Percentiles rank a stretch among this genome's conserved stretches.
Conservation (phyloP, 1,140 invertebrate species). For the Ostrea edulis region DNA sequence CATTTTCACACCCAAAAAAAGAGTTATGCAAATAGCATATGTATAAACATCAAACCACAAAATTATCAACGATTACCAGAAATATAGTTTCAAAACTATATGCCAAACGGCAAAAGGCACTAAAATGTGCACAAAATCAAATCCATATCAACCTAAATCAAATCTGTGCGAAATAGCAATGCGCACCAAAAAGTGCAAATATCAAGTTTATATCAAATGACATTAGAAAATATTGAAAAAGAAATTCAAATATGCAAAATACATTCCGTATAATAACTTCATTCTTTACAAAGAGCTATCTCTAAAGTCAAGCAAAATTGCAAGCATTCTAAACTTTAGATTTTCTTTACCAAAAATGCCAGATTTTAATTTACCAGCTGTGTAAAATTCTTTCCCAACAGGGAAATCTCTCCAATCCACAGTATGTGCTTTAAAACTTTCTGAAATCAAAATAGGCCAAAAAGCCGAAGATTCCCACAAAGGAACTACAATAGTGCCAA, state of each 20-base stretch:
- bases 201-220: not conserved
- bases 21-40: too few species aligned
- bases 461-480: constrained; percentile 32
- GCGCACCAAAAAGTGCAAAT: not conserved
- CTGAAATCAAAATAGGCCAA: constrained; percentile 42
- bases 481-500: too few species aligned
- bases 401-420: constrained; percentile 22
- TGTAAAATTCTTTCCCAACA: constrained; percentile 41
- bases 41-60: too few species aligned
- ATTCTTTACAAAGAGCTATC: not conserved
- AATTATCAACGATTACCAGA: not conserved
- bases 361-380: constrained; percentile 29
- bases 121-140: not conserved
- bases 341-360: constrained; percentile 12
- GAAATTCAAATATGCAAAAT: not conserved
- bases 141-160: not conserved
- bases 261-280: not conserved
- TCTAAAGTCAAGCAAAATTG: not conserved
- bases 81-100: not conserved
- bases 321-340: constrained; percentile 19
- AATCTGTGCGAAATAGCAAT: not conserved
- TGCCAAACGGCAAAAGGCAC: not conserved
- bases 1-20: too few species aligned
- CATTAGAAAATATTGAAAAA: not conserved
- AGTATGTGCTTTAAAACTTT: constrained; percentile 4